phyloP scores from a whole-genome alignment of 2,888 invertebrate species.

The Cheilosia soror region DNA sequence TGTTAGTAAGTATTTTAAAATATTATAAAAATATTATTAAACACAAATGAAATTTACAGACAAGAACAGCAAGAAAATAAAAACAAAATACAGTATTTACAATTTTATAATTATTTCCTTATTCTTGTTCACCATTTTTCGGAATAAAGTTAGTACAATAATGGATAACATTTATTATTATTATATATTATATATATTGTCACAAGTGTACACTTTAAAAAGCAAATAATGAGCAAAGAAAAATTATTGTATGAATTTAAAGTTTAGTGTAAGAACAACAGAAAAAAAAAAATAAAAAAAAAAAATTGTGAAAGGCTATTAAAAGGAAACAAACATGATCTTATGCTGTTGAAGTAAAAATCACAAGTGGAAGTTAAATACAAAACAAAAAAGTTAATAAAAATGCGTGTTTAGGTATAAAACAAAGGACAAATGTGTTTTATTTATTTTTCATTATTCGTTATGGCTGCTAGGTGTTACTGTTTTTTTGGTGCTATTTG shows the following conservation, averaged over 20 bases:
- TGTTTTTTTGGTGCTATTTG: no score
- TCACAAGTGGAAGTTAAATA: conserved; percentile 65
- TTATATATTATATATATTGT: conserved; percentile 78
- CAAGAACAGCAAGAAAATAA: conserved; percentile 57
- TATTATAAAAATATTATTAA: conserved; percentile 56
- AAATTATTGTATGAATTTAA: conserved; percentile 70
- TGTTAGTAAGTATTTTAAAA: conserved; percentile 43
- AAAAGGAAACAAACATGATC: conserved; percentile 63
- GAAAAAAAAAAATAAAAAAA: conserved; percentile 39
- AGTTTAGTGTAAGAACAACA: conserved; percentile 61
- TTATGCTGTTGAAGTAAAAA: conserved; percentile 69
- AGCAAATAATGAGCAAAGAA: conserved; percentile 76
- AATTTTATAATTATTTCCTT: conserved; percentile 76
- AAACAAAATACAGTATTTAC: conserved; percentile 70
- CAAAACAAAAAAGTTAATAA: conserved; percentile 79
- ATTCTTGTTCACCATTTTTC: conserved; percentile 75
- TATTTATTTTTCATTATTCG: conserved; percentile 20
- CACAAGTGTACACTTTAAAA: conserved; percentile 78
- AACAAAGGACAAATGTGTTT: conserved; percentile 76
- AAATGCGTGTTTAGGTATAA: conserved; percentile 83
- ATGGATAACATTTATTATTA: conserved; percentile 77
- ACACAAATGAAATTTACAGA: conserved; percentile 63
- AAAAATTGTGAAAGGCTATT: conserved; percentile 80
- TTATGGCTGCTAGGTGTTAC: no score
- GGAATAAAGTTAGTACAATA: conserved; percentile 76